Conservation (phyloP, 2,888 invertebrate genomes). For the Ommatoiulus sabulosus region DNA sequence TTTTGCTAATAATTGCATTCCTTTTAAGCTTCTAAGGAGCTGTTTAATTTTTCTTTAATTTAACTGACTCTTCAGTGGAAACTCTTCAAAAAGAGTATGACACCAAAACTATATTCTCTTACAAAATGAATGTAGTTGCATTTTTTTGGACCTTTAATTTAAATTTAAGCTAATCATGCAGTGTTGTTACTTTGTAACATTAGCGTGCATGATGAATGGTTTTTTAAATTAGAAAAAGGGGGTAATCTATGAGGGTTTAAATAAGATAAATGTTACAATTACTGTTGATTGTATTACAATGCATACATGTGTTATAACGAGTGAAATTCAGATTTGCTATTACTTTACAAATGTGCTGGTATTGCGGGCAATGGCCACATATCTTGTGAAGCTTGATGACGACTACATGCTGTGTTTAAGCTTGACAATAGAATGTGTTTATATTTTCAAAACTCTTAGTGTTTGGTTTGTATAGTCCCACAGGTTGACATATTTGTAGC, state of each 20-base stretch:
- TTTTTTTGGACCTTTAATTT: background rate
- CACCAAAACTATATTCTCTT: too few species aligned
- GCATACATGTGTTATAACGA: background rate
- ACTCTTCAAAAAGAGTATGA: too few species aligned
- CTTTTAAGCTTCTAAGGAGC: background rate
- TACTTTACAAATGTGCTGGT: slow-evolving; percentile 45
- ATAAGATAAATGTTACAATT: slow-evolving; percentile 8
- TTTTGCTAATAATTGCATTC: background rate
- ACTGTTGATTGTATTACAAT: slow-evolving; percentile 11
- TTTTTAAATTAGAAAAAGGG: background rate
- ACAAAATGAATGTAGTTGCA: background rate
- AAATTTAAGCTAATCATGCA: background rate
- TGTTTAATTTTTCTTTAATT: background rate
- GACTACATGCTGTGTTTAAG: background rate
- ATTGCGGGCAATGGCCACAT: slow-evolving; percentile 25
- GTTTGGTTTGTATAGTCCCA: background rate
- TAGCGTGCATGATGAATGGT: background rate
- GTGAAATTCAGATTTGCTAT: background rate
- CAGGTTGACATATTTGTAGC: background rate
- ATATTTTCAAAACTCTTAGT: background rate
- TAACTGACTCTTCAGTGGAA: too few species aligned
- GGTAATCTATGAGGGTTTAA: background rate
- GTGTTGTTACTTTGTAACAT: background rate
- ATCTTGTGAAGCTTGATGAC: slow-evolving; percentile 36
- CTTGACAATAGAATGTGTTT: background rate